Percentiles rank a stretch among this genome's conserved stretches.
Conservation (phyloP, 2,113 vertebrate genomes). For the Pristiophorus japonicus region DNA sequence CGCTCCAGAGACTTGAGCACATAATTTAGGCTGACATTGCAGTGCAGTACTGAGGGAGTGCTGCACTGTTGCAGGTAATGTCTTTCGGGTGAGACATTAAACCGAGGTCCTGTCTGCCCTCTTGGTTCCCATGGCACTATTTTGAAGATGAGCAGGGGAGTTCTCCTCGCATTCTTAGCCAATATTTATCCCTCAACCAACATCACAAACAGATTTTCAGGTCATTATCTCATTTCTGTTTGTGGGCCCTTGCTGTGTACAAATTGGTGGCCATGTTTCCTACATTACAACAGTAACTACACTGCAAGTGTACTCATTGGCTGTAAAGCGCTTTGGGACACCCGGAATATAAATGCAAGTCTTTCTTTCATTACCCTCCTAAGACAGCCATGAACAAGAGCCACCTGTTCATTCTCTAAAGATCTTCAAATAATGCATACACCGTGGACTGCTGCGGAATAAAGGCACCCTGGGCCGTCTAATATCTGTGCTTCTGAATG, state of each 20-base stretch:
- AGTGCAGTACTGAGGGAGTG: background rate
- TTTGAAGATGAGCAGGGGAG: background rate
- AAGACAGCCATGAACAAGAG: too few relatives aligned
- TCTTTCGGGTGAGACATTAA: background rate
- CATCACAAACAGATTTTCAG: background rate
- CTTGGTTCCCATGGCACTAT: background rate
- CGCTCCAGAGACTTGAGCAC: too few relatives aligned
- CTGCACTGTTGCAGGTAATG: background rate
- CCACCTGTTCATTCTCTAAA: background rate
- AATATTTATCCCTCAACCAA: background rate
- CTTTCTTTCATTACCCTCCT: background rate
- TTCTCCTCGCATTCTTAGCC: background rate
- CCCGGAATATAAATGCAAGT: too few relatives aligned
- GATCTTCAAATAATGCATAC: background rate
- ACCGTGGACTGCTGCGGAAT: background rate
- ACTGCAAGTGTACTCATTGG: background rate
- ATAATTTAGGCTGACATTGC: too few relatives aligned
- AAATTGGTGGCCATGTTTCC: background rate
- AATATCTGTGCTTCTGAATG: background rate
- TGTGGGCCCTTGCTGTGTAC: background rate
- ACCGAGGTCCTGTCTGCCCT: background rate
- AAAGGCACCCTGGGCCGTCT: background rate
- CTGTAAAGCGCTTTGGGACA: background rate
- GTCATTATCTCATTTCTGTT: background rate
- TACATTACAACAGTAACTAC: background rate